Percentiles rank a stretch among this genome's conserved stretches.
Conservation (phyloP, 2,113 vertebrate species). For the Oxyruncus cristatus region DNA sequence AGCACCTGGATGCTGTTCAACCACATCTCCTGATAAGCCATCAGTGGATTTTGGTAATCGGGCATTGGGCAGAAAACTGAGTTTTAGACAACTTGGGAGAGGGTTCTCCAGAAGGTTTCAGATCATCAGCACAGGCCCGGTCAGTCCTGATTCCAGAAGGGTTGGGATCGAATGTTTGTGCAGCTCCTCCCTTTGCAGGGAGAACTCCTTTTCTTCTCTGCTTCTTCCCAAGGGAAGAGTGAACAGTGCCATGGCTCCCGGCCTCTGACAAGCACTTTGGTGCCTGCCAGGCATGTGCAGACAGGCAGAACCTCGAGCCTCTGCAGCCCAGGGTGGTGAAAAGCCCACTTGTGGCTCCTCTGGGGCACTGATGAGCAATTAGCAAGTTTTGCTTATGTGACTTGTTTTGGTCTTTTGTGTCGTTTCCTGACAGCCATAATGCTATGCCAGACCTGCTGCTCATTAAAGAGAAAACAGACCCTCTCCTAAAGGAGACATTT, state of each 20-base stretch:
- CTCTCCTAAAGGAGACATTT: not conserved
- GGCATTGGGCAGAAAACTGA: not conserved
- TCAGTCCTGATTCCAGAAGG: not conserved
- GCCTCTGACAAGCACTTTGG: not conserved
- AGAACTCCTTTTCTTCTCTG: not conserved
- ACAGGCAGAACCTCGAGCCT: not conserved
- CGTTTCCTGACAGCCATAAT: not conserved
- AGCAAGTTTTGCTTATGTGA: not conserved
- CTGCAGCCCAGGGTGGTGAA: not conserved
- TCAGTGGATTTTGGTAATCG: not conserved
- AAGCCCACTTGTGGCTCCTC: not conserved
- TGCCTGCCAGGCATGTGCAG: not conserved
- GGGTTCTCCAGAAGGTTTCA: not conserved
- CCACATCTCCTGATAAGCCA: fast-evolving
- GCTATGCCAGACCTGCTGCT: not conserved
- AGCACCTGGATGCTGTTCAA: not conserved
- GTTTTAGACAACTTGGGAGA: not conserved
- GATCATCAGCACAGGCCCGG: not conserved
- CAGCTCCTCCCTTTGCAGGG: not conserved
- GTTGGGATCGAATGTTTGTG: not conserved
- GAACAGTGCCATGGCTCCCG: not conserved
- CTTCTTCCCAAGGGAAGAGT: not conserved
- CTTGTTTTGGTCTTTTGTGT: not conserved
- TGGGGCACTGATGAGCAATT: not conserved
- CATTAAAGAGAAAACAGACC: not conserved